Base-by-base conservation (phyloP, 2,888 invertebrate species). In the Neria commutata region DNA sequence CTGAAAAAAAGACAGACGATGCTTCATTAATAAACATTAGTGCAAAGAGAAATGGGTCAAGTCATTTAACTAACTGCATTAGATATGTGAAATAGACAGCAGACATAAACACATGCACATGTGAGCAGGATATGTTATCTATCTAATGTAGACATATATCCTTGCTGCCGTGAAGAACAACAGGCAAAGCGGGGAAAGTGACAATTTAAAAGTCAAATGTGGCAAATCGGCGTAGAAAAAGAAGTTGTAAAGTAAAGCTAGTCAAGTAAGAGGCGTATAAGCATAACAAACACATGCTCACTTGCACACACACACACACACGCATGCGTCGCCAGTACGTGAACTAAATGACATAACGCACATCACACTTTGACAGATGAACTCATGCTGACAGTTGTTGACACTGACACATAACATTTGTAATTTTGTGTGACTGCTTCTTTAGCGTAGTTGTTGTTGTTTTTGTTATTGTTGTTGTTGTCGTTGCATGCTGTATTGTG, bases 351-450 rank as follows among this genome's bases (percentile, higher is more conserved):
- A 42, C 42, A 42, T 21, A 42, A 21, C 42, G 42, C 42, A 42
- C 42, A 42, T 77, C 77, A 72, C n/a, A n/a, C n/a, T 77, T 75
- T 77, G 77, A 78, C 79, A 78, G 79, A 77, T 78, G 77, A 77
- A 77, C 76, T 72, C 72, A 65, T 72, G 74, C 72, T 72, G 75
- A 74, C 72, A 72, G 73, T 70, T 74, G 67, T 68, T 69, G 67
- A 69, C 69, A 67, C 66, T 67, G 69, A 69, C 69, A 67, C 69
- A 69, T 69, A 67, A 65, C 69, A 69, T 67, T 68, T 67, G 67
- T 67, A 68, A 67, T 65, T 63, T 61, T 19, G 29, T 6, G 3
- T 14, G n/a, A n/a, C n/a, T n/a, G n/a, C n/a, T n/a, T n/a, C n/a
- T n/a, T n/a, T n/a, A n/a, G n/a, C n/a, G n/a, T n/a, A n/a, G n/a